phyloP scores from a whole-genome alignment of 2,888 invertebrate genomes.

The Lamproptera curius region DNA sequence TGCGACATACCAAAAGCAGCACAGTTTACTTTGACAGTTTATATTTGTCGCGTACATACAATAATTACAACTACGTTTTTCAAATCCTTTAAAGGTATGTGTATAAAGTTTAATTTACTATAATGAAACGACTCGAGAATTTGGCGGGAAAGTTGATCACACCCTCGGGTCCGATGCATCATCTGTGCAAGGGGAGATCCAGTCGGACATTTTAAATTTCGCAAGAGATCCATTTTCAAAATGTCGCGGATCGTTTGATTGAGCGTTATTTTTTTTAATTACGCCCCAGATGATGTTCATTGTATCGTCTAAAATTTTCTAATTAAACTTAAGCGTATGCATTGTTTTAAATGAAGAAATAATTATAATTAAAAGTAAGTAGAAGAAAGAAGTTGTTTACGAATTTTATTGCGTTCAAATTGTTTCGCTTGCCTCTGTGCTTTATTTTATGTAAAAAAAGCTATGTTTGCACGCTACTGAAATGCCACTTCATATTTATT shows the following conservation, averaged over 20 bases:
- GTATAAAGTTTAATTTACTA: conserved; percentile 3
- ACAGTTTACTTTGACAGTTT: conserved; percentile 6
- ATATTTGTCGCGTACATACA: too few relatives aligned
- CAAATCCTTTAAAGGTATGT: neutral
- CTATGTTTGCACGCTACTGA: too few relatives aligned
- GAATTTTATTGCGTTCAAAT: too few relatives aligned
- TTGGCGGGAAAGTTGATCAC: conserved; percentile 47
- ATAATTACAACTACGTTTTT: too few relatives aligned
- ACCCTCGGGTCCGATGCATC: conserved; percentile 63
- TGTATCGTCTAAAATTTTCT: too few relatives aligned
- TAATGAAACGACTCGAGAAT: neutral
- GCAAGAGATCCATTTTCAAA: conserved; percentile 53
- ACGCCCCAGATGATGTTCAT: conserved; percentile 8
- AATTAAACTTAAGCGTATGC: too few relatives aligned
- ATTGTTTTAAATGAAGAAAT: too few relatives aligned
- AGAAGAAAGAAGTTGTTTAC: too few relatives aligned
- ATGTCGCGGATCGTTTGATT: conserved; percentile 24
- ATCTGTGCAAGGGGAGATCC: conserved; percentile 41
- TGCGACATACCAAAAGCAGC: neutral
- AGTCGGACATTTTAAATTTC: conserved; percentile 65
- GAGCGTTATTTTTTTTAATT: conserved; percentile 12
- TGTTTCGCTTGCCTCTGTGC: too few relatives aligned
- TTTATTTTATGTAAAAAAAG: too few relatives aligned
- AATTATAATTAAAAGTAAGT: too few relatives aligned
- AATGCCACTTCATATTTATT: too few relatives aligned